Conservation (phyloP, 2,888 invertebrate species). For the Lepidochrysops patricia region DNA sequence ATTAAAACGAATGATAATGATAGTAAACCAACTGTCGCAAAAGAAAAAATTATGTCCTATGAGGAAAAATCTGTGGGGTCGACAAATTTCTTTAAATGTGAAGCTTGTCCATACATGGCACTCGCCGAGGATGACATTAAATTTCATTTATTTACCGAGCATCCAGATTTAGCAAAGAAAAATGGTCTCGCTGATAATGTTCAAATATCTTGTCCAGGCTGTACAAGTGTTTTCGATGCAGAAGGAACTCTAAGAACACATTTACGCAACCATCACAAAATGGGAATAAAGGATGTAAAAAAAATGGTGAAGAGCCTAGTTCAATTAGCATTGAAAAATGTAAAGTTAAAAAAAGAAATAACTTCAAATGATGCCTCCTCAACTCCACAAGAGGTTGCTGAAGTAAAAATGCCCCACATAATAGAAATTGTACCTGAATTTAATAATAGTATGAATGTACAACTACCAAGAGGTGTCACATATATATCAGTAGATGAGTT, state of each 20-base stretch:
- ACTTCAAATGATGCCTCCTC: slow-evolving; percentile 29
- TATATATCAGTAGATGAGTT: slow-evolving; percentile 64
- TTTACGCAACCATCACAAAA: slow-evolving; percentile 79
- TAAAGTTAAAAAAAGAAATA: slow-evolving; percentile 57
- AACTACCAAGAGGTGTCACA: slow-evolving; percentile 56
- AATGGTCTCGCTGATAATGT: slow-evolving; percentile 70
- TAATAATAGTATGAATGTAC: slow-evolving; percentile 38
- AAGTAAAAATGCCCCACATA: slow-evolving; percentile 59
- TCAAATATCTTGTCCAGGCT: slow-evolving; percentile 79
- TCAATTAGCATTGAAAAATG: slow-evolving; percentile 59
- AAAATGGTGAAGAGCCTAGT: slow-evolving; percentile 74
- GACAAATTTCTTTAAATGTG: slow-evolving; percentile 70
- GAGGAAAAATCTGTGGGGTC: slow-evolving; percentile 67
- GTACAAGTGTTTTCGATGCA: slow-evolving; percentile 77
- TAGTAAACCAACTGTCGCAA: slow-evolving; percentile 35
- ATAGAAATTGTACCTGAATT: slow-evolving; percentile 64
- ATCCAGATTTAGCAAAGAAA: slow-evolving; percentile 63
- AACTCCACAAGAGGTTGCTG: slow-evolving; percentile 35
- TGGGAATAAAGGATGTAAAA: slow-evolving; percentile 75
- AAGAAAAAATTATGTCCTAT: slow-evolving; percentile 64
- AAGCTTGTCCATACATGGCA: slow-evolving; percentile 71
- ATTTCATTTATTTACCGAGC: slow-evolving; percentile 65
- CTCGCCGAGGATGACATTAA: slow-evolving; percentile 69
- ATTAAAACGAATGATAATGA: slow-evolving; percentile 29
- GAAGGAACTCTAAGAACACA: slow-evolving; percentile 78